Base-by-base conservation (phyloP, 2,888 invertebrate species). In the Agrochola macilenta region DNA sequence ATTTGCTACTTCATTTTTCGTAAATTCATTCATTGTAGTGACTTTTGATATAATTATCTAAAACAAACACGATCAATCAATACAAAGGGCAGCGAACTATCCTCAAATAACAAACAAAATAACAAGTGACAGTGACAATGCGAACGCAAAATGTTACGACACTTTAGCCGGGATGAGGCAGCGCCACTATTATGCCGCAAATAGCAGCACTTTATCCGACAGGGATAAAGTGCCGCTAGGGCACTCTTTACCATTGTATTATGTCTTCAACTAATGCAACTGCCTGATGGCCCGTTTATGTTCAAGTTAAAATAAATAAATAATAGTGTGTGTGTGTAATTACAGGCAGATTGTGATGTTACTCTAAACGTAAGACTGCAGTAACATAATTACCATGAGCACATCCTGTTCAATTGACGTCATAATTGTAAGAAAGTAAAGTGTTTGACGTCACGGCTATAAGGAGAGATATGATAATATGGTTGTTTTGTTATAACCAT, bases 371-470 rank as follows among this genome's bases (percentile, higher is more conserved):
- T 23, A 23, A 49, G 5, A 14, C 23, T 12, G 23, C 49, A 54
- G 35, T 26, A n/a, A 9, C 26, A 12, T 74, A 70, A 70, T 52
- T 39, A 43, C 54, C 23, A 58, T n/a, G 39, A 74, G 17, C 26
- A 76, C 60, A 75, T 77, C 64, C 63, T 46, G 76, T 39, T 49
- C 43, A n/a, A 70, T 63, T 79, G 61, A 49, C 54, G 78, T 71
- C 75, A 79, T 43, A 12, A 20, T 35, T 30, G 30, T 26, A 57
- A 65, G n/a, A 58, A 80, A 73, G 39, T 26, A 26, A 57, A 39
- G 35, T 46, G 26, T 70, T 69, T 63, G 80, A 63, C 81, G 81
- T 79, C 75, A 81, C 11, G 30, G 52, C 14, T 52, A 11, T 54
- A 26, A 14, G 35, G 5, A 12, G 46, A 75, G 58, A 66, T 57